Evolutionary conservation across 2,797 vertebrate genomes (phyloP).

Genomic region (Myotis vivesi): DNA sequence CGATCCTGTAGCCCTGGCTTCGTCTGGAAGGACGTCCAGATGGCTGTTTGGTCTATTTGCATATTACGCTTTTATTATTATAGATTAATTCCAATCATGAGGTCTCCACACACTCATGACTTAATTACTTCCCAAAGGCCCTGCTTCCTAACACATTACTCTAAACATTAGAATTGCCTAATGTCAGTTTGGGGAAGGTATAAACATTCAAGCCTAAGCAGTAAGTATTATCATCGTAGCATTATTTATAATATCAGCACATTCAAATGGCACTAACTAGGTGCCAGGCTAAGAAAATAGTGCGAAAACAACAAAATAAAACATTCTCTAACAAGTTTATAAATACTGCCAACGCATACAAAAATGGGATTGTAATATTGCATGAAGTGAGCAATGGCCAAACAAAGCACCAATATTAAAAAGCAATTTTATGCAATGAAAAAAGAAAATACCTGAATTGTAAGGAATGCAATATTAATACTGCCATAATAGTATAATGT

Average conservation of each 20-base stretch:
- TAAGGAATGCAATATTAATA: not conserved
- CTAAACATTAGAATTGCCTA: not conserved
- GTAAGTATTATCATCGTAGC: not conserved
- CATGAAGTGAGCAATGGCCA: not conserved
- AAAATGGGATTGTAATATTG: not conserved
- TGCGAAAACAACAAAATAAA: slow-evolving; percentile 24
- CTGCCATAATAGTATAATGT: not conserved
- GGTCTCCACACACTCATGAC: not conserved
- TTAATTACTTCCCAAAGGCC: not conserved
- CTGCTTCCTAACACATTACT: not conserved
- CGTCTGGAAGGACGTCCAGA: too few species aligned
- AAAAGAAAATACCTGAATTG: slow-evolving; percentile 2
- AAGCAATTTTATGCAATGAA: not conserved
- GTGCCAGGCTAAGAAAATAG: not conserved
- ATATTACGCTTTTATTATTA: too few species aligned
- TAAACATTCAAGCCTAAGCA: not conserved
- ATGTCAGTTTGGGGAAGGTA: not conserved
- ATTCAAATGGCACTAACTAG: not conserved
- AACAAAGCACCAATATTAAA: not conserved
- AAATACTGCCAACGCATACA: not conserved
- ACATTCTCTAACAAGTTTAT: not conserved
- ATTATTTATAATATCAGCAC: not conserved
- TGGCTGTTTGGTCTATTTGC: too few species aligned
- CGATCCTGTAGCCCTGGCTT: too few species aligned
- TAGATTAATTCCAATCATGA: not conserved